These are phyloP conservation scores for Xiphias gladius DNA, from an alignment of 2,113 vertebrate genomes.

Conservation along the genomic window DNA sequence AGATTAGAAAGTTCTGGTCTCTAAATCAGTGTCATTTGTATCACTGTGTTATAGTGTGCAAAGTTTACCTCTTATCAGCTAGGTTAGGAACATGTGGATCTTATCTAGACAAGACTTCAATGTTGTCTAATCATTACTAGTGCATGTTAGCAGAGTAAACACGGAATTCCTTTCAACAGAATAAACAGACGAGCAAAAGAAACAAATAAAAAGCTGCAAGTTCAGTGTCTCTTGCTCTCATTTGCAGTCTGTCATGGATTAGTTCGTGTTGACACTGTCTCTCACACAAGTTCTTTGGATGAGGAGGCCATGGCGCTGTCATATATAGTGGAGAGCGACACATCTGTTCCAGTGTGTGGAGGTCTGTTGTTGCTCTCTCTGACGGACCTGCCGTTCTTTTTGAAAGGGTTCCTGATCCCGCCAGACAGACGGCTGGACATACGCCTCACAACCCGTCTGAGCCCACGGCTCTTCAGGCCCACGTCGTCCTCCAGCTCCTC, in stretches of 20 bases:
- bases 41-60: constrained; percentile 30
- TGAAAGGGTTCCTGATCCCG: constrained; percentile 72
- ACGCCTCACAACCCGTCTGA: constrained; percentile 63
- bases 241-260: not conserved
- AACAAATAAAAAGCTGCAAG: constrained; percentile 19
- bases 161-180: constrained; percentile 8
- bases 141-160: constrained; percentile 20
- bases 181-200: not conserved
- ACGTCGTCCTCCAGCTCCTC: constrained; percentile 86
- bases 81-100: constrained; percentile 47
- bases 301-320: constrained; percentile 26
- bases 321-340: constrained; percentile 61
- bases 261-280: constrained; percentile 75
- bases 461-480: constrained; percentile 60
- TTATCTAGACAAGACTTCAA: constrained; percentile 40
- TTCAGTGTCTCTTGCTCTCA: not conserved
- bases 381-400: constrained; percentile 53
- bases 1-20: not conserved
- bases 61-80: constrained; percentile 66
- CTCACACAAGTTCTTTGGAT: constrained; percentile 50
- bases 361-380: not conserved
- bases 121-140: constrained; percentile 71
- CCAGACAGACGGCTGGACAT: constrained; percentile 76
- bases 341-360: constrained; percentile 6
- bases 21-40: not conserved